phyloP scores from a whole-genome alignment of 2,888 invertebrate genomes.

The Onthophagus sagittarius region DNA sequence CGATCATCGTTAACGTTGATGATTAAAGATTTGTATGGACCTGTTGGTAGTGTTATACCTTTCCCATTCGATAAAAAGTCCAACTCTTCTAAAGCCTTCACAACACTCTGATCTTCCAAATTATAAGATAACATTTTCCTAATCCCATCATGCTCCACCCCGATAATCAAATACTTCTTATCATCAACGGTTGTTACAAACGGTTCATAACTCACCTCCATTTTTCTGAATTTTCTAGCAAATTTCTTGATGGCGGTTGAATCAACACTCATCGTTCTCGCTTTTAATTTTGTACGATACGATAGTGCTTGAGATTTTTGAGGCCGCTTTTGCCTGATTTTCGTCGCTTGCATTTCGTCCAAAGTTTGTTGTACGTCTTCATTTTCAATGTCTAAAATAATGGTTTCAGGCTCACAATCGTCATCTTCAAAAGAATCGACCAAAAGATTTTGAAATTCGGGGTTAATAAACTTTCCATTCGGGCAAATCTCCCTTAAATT shows the following conservation, averaged over 20 bases:
- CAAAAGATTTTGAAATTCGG: neutral
- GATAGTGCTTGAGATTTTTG: no score
- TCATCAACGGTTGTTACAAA: neutral
- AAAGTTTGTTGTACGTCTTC: no score
- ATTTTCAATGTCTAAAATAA: no score
- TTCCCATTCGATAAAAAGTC: neutral
- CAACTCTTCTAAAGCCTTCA: neutral
- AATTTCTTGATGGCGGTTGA: no score
- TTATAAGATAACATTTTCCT: neutral
- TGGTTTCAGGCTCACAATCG: neutral
- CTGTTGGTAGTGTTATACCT: neutral
- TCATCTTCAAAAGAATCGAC: neutral
- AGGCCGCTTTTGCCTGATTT: no score
- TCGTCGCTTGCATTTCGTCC: no score
- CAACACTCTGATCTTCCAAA: neutral
- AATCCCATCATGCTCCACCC: neutral
- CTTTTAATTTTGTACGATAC: no score
- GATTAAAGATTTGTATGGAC: neutral
- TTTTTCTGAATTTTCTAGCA: no score
- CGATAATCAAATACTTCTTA: neutral
- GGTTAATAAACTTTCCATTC: neutral
- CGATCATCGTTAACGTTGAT: neutral
- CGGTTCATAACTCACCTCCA: no score
- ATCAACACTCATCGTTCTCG: no score
- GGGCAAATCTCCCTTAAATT: neutral